These are phyloP conservation scores for Epirrita christyi DNA, from an alignment of 2,888 invertebrate genomes.

Conservation along the genomic window DNA sequence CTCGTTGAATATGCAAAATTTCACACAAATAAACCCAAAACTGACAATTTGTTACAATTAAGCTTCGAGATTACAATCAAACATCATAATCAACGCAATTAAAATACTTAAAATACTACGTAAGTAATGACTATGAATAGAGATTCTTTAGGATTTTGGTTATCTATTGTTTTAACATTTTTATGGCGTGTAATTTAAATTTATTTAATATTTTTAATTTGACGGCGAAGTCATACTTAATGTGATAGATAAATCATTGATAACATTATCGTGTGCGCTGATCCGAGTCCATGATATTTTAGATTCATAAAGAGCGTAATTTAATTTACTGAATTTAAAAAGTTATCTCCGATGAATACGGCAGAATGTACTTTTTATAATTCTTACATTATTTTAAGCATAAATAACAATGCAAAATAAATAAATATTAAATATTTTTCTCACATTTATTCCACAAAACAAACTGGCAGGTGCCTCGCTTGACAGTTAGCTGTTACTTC, in stretches of 20 bases:
- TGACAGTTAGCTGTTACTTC: slow-evolving; percentile 24
- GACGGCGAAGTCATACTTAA: too few species aligned
- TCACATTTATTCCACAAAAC: slow-evolving; percentile 21
- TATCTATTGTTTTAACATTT: slow-evolving; percentile 27
- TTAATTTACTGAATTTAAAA: not conserved
- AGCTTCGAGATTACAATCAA: slow-evolving; percentile 52
- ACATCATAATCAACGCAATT: slow-evolving; percentile 49
- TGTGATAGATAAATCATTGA: too few species aligned
- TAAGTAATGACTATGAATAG: slow-evolving; percentile 23
- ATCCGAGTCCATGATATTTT: not conserved
- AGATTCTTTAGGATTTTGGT: slow-evolving; percentile 9
- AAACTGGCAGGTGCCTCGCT: slow-evolving; percentile 18
- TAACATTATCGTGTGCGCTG: not conserved
- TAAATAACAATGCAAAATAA: slow-evolving; percentile 5
- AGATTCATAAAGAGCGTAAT: not conserved
- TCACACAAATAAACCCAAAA: slow-evolving; percentile 39
- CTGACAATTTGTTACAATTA: slow-evolving; percentile 55
- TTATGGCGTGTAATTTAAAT: slow-evolving; percentile 26
- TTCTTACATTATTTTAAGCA: not conserved
- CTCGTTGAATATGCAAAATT: slow-evolving; percentile 60
- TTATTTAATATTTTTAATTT: slow-evolving; percentile 6
- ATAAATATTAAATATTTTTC: slow-evolving; percentile 23
- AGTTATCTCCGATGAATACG: not conserved
- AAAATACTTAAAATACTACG: slow-evolving; percentile 35
- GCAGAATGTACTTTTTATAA: not conserved